phyloP scores from a whole-genome alignment of 2,888 invertebrate genomes.

The Drosophila maculinotata region DNA sequence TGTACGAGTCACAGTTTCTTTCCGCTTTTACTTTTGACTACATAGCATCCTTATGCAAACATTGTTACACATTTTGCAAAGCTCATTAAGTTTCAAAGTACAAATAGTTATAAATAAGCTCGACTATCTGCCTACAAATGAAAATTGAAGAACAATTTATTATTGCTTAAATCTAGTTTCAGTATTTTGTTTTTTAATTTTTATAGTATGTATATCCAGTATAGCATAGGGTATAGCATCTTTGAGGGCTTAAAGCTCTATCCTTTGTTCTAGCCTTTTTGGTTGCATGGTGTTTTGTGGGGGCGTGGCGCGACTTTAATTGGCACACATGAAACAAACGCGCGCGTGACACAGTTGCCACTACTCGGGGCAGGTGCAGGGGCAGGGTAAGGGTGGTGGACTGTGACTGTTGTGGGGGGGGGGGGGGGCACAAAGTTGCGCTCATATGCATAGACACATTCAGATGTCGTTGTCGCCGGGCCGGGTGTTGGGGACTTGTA shows the following conservation, averaged over 20 bases:
- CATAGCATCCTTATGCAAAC: no score
- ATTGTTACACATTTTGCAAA: no score
- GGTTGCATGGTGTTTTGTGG: slow-evolving; percentile 18
- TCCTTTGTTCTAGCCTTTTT: slow-evolving; percentile 7
- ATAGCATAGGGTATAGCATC: slow-evolving; percentile 8
- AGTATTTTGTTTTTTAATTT: neutral
- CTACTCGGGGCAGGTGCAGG: slow-evolving; percentile 16
- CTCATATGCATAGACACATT: slow-evolving; percentile 72
- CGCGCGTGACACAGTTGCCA: slow-evolving; percentile 74
- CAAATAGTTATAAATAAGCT: no score
- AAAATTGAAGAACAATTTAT: neutral
- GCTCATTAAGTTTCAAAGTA: no score
- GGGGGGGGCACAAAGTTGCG: slow-evolving; percentile 51
- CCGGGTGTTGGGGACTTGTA: slow-evolving; percentile 28
- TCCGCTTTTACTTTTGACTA: no score
- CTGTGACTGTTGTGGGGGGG: no score
- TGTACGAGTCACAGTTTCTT: no score
- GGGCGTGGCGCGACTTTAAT: slow-evolving; percentile 71
- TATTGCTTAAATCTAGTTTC: no score
- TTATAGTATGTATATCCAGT: neutral
- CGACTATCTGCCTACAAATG: no score
- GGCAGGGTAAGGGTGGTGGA: neutral
- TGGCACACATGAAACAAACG: slow-evolving; percentile 74
- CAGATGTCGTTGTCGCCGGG: slow-evolving; percentile 18
- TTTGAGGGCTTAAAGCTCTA: slow-evolving; percentile 5